Evolutionary conservation across 2,888 invertebrate species (phyloP), one percentile per base, ranked within the genome.

Genomic region (Heteromyza rotundicornis): DNA sequence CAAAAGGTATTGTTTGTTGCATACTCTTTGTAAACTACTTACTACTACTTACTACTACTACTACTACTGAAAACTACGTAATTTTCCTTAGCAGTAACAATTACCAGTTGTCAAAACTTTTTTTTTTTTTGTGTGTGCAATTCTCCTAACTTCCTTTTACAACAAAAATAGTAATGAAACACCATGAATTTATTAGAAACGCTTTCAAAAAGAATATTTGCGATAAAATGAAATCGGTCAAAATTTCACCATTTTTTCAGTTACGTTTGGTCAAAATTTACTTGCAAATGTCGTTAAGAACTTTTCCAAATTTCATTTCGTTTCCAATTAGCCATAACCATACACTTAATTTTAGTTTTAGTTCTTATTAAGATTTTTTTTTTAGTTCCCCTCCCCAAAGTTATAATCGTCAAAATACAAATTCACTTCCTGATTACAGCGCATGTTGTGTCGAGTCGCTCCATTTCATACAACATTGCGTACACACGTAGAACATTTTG

Each of bases 1-100:
- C 89, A 86, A 93, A 93, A 93, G 93, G 93, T 92, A 92, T 54
- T 17, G 3, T 52, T 52, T 32, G 32, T 54, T 36, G 19, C 16
- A 17, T 27, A 36, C 32, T 23, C 12, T 17, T 52, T 16, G 17
- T 27, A 17, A 14, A 32, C 52, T 27, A 17, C 36, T 62, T 66
- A 60, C 62, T 56, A 62, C 56, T 63, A 58, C 62, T 63, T 62
- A 63, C 60, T 59, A 55, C 63, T 54, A 60, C 61, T 66, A 60
- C 62, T 56, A 62, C 56, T 63, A 58, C 62, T 63, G 60, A 63
- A 60, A 57, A 55, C 63, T 54, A 60, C 61, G 14, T 19, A 47
- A 27, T 27, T 10, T 10, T 27, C 27, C 27, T 27, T 27, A 27
- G 27, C 27, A 27, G 27, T 27, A 27, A 27, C 5, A 10, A 7